A percentile compares a stretch with the other conserved stretches of the same genome.
phyloP scores from a whole-genome alignment of 2,888 invertebrate genomes.

The Ectemnius continuus region DNA sequence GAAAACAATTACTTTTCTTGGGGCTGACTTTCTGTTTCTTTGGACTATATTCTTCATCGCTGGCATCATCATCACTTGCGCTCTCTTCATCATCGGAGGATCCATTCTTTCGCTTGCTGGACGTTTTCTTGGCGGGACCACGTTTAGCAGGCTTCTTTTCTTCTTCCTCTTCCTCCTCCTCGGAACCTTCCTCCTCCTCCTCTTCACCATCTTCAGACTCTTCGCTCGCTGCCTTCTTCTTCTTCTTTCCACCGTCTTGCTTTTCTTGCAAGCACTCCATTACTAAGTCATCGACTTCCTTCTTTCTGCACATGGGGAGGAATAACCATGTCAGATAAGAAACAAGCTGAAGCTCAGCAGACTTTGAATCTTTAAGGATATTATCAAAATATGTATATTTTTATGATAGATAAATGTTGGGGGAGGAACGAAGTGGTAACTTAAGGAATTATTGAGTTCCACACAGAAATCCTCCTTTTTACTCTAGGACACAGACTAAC shows the following conservation, averaged over 20 bases:
- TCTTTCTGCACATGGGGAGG: slow-evolving; percentile 81
- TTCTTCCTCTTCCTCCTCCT: slow-evolving; percentile 79
- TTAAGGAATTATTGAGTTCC: slow-evolving; percentile 54
- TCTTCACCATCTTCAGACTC: slow-evolving; percentile 79
- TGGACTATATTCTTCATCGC: slow-evolving; percentile 82
- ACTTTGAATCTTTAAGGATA: slow-evolving; percentile 6
- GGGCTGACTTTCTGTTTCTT: slow-evolving; percentile 80
- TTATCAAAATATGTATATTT: neutral
- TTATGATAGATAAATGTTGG: slow-evolving; percentile 59
- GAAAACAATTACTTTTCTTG: slow-evolving; percentile 77
- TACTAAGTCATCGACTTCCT: slow-evolving; percentile 92
- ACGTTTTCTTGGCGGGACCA: slow-evolving; percentile 79
- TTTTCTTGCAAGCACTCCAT: slow-evolving; percentile 85
- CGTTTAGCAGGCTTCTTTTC: slow-evolving; percentile 81
- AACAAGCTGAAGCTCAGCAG: neutral
- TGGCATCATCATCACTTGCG: slow-evolving; percentile 79
- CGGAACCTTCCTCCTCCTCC: slow-evolving; percentile 78
- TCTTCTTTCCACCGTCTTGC: slow-evolving; percentile 76
- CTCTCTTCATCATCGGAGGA: slow-evolving; percentile 80
- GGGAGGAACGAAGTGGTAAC: slow-evolving; percentile 76
- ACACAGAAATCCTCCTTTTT: slow-evolving; percentile 74
- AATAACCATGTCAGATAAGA: neutral
- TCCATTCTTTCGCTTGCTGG: slow-evolving; percentile 79
- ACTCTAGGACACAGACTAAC: slow-evolving; percentile 66
- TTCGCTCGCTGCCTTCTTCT: slow-evolving; percentile 77